Evolutionary conservation across 2,888 invertebrate species (phyloP), one percentile per base, ranked within the genome.

Genomic region (Microctonus brassicae): DNA sequence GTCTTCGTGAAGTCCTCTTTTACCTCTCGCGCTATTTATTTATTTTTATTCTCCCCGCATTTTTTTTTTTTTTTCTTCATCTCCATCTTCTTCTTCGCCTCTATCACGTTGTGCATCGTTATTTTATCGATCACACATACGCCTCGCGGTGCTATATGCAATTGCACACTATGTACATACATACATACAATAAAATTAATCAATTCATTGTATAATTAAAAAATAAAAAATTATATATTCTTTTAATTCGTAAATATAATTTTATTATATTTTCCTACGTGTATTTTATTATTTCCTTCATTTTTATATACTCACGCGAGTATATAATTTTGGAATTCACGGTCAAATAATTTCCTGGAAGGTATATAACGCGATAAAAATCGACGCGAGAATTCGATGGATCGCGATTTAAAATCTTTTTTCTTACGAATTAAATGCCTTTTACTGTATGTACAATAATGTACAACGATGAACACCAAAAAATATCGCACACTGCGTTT

Each of bases 361-460:
- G 74, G 72, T 64, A 74, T 63, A 71, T 52, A 47, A 42, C 71
- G 71, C 76, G 76, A 76, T 76, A 76, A 76, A 76, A 76, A 76
- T 76, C 76, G 76, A 71, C 74, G 69, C n/a, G 47, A 17, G 55
- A 74, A 74, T 75, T 76, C 76, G 76, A 76, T 76, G 74, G 73
- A 76, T 76, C 76, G 73, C 76, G 73, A 73, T 76, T 76, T 76
- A 74, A 76, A 76, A 76, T 76, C 76, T 74, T 9, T 47, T 47
- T 47, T 17, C 17, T 47, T 47, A n/a, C 65, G 72, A 76, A 74
- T 76, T 76, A 64, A 64, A 64, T 64, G 53, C 36, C 62, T 29
- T 42, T 24, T 29, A 47, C 47, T 47, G 29, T 26, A 24, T 62
- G n/a, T 62, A 42, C 24, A 24, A 24, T 47, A 26, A 29, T 10